Base-by-base conservation (phyloP, 2,113 vertebrate genomes). In the Festucalex cinctus region DNA sequence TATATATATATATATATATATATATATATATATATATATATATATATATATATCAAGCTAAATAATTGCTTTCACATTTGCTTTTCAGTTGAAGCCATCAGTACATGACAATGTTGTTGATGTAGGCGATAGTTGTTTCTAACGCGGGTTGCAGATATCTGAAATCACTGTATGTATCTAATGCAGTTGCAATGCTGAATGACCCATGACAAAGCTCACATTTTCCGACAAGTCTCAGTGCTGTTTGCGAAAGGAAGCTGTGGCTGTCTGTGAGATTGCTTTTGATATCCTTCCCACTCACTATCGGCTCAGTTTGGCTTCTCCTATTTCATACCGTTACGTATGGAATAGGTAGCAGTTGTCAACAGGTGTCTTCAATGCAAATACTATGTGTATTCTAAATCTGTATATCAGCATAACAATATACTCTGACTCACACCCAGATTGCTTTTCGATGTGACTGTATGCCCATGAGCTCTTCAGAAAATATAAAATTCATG, bases 401-500 rank as follows among this genome's bases (percentile, higher is more conserved):
- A 82, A 77, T 81, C 65, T 74, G 80, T 68, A 70, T 37, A 79
- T 84, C 76, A 82, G 78, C 73, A 87, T 77, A 85, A 81, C 82
- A 84, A 89, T 82, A 81, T 75, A 85, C 79, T 80, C 63, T 46
- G 69, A 74, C 74, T 86, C 80, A 68, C 22, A 73, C 69, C 60
- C 65, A 85, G 83, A 87, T 86, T 87, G 84, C 76, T 71, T 73
- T 82, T 76, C 74, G 70, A 82, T 88, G 76, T 83, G 90, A 90
- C 87, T 87, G 76, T 83, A 70, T 81, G 82, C 83, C 75, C 88
- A 80, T n/a, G 84, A 83, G 88, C 83, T 84, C 78, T 83, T 66
- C 68, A 65, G 73, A 77, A 82, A 86, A 78, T 79, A 69, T 79
- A 82, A 81, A 81, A 86, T 89, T 85, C 85, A 87, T 91, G 85